A percentile compares a stretch with the other conserved stretches of the same genome.
phyloP scores from a whole-genome alignment of 2,888 invertebrate genomes.

The Catocala sponsa region DNA sequence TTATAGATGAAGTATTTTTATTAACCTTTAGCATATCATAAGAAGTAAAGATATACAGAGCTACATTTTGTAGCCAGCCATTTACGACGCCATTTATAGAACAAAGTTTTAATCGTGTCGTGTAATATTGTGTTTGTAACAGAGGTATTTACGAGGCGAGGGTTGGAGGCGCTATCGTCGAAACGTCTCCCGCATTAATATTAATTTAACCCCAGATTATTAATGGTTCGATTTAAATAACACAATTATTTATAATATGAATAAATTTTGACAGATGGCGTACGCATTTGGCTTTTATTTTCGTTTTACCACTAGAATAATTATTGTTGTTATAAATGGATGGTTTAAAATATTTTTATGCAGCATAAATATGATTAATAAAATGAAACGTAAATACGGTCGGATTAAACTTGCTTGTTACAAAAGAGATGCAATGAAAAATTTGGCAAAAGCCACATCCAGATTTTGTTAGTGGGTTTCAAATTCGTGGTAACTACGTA shows the following conservation, averaged over 20 bases:
- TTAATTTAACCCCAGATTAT: slow-evolving; percentile 16
- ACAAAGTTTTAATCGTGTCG: slow-evolving; percentile 13
- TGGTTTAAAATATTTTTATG: too few relatives aligned
- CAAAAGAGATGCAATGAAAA: too few relatives aligned
- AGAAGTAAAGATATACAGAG: not conserved
- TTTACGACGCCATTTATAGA: not conserved
- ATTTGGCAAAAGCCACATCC: too few relatives aligned
- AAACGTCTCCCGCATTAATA: slow-evolving; percentile 15
- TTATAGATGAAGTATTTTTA: too few relatives aligned
- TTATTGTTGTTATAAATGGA: too few relatives aligned
- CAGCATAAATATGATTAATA: too few relatives aligned
- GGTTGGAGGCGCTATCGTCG: slow-evolving; percentile 9
- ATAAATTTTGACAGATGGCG: not conserved
- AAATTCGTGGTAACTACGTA: too few relatives aligned
- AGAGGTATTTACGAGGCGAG: slow-evolving; percentile 8
- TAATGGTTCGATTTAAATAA: slow-evolving; percentile 16
- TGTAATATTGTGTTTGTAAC: slow-evolving; percentile 7
- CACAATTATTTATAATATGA: slow-evolving; percentile 13
- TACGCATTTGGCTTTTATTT: not conserved
- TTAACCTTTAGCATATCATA: too few relatives aligned
- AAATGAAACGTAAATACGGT: too few relatives aligned
- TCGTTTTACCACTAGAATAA: not conserved
- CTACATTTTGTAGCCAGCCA: slow-evolving; percentile 1
- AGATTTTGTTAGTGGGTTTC: too few relatives aligned
- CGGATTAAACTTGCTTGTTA: too few relatives aligned